Evolutionary conservation across 2,888 invertebrate species (phyloP), one percentile per base, ranked within the genome.

Genomic region (Clunio marinus): DNA sequence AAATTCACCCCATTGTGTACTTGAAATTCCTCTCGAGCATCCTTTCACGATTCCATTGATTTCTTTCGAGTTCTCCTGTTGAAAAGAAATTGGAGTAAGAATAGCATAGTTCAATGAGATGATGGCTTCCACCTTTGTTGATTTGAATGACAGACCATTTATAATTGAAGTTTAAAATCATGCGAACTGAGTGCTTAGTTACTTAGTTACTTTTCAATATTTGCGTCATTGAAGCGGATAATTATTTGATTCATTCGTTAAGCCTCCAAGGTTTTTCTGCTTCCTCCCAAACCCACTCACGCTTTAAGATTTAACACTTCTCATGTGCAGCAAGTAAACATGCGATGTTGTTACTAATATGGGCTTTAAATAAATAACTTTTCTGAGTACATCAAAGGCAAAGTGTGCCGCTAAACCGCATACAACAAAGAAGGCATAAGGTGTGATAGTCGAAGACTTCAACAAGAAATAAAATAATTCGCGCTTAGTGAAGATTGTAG

Each of bases 361-460:
- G n/a, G n/a, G n/a, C n/a, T n/a, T n/a, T n/a, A 41, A 10, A 41
- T 15, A 41, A 41, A 41, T 41, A 41, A 41, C 41, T 41, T 41
- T 41, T 41, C 41, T 15, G 41, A 41, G 41, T 41, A 41, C 41
- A 41, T 41, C 41, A 41, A 41, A 41, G 41, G 41, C 41, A 41
- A 41, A 41, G 41, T 10, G 41, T 41, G 41, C 41, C 41, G 41
- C 10, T 15, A 41, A 41, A 41, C 41, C 41, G 41, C 41, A 15
- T 15, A 15, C 41, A 41, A 41, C 41, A 41, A 41, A 41, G 10
- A n/a, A n/a, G n/a, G 32, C 4, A 32, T 7, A 41, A 5, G 41
- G 10, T n/a, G 41, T n/a, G 41, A 32, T 10, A 41, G 41, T 41
- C 10, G 41, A 41, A 41, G 41, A n/a, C 41, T 41, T 41, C 10